Base-by-base conservation (phyloP, 2,113 vertebrate genomes). In the Protobothrops mucrosquamatus region DNA sequence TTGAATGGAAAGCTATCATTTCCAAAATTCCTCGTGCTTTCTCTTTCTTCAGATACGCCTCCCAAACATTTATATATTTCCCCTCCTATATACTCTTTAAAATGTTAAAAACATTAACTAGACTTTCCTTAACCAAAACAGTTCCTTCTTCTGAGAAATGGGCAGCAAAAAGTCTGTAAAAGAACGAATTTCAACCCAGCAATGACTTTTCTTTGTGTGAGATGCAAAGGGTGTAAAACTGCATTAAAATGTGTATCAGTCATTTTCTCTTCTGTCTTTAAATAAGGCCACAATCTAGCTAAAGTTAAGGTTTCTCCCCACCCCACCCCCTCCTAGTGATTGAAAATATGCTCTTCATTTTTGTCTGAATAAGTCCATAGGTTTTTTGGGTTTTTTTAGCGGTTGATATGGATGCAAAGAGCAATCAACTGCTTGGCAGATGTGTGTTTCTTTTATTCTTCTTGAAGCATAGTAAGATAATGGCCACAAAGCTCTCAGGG, bases 391-490 rank as follows among this genome's bases (percentile, higher is more conserved):
- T 51, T 51, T 51, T 51, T 51, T 51, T 51, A 34, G 57, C 23
- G 57, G 54, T 85, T 89, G 57, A 92, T 34, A 69, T 26, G 69
- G 46, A 64, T 52, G 29, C 55, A 86, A 39, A 48, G 0, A 0
- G 54, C 85, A 54, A 22, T 87, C 91, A 89, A 46, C 55, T 87
- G 61, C 94, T 92, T 92, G 52, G 7, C 89, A 61, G 55, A 29
- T 0, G 0, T 34, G 51, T 2, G 51, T 91, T 64, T 91, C 43
- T 15, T 5, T 3, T 46, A 5, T 52, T 14, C 34, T 57, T 54
- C 94, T 92, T 56, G 61, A 91, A 69, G 91, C 29, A 92, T 39
- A 91, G 85, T 48, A 87, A 90, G 92, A 87, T 94, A 89, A 51
- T 15, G 54, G 69, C 64, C 91, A 81, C 2, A 59, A 93, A 95